These are phyloP conservation scores for Drosophila flavopinicola DNA, from an alignment of 2,888 invertebrate species.

Conservation along the genomic window DNA sequence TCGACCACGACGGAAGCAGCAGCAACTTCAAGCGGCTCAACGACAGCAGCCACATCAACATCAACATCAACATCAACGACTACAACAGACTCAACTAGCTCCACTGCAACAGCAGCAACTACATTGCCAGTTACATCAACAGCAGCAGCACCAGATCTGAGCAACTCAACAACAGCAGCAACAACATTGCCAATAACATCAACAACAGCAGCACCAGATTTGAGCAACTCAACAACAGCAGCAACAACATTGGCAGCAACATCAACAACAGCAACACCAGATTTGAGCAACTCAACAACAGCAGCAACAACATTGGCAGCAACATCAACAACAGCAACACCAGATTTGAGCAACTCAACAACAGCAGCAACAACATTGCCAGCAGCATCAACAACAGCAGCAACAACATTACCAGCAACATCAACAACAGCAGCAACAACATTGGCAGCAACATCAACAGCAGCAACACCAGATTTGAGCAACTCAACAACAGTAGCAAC, in stretches of 20 bases:
- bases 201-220: constrained; percentile 2
- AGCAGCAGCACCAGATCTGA: no score
- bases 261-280: neutral
- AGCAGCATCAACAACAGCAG: constrained; percentile 4
- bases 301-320: neutral
- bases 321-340: neutral
- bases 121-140: constrained; percentile 5
- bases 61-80: constrained; percentile 12
- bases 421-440: neutral
- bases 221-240: constrained; percentile 6
- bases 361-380: constrained; percentile 18
- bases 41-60: constrained; percentile 1
- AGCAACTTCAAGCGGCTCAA: constrained; percentile 2
- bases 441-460: neutral
- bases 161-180: constrained; percentile 2
- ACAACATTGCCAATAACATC: constrained; percentile 8
- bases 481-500: constrained; percentile 1
- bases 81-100: constrained; percentile 4
- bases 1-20: constrained; percentile 7
- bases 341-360: constrained; percentile 11
- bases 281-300: constrained; percentile 8
- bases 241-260: constrained; percentile 1
- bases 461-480: no score
- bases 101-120: neutral
- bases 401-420: neutral